Evolutionary conservation across 2,888 invertebrate genomes (phyloP), one percentile per base, ranked within the genome.

Genomic region (Tridacna gigas): DNA sequence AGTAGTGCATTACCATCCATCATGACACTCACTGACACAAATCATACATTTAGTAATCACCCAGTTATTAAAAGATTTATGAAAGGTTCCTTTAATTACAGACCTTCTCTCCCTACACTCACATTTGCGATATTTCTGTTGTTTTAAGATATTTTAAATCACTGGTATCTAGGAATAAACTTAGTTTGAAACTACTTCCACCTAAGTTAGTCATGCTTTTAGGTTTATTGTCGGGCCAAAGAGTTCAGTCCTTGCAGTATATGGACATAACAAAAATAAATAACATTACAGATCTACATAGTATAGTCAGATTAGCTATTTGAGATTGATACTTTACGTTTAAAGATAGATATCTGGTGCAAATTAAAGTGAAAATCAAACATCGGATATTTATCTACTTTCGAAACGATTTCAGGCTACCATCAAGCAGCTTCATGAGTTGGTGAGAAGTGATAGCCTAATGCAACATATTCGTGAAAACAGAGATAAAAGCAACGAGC

Each of bases 11-110:
- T 74, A 45, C 69, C 77, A 15, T 25, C 84, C 22, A n/a, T 81
- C 11, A 77, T 75, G 37, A 67, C 78, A 71, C 25, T 67, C 20
- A 22, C 61, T 7, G 85, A 80, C 65, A 37, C 37, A 37, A 79
- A 67, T 45, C 77, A 79, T 76, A 18, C 65, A 22, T 65, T 79
- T n/a, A 83, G 86, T 48, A 5, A 66, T 13, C 81, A 86, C 56
- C 86, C 86, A 1, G 48, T 83, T 22, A 73, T 78, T 5, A 65
- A n/a, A 12, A 65, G 65, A 15, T 26, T 65, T 12, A 65, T 65
- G 65, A 65, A 26, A 11, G 65, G 15, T 1, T 20, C 20, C 20
- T 56, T 20, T 56, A 56, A 56, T 20, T 56, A 20, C 18, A 56
- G 20, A 3, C 56, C 56, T 56, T 20, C 56, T 7, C 37, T 20